Conservation (phyloP, 2,888 invertebrate genomes). For the Ditula angustiorana region DNA sequence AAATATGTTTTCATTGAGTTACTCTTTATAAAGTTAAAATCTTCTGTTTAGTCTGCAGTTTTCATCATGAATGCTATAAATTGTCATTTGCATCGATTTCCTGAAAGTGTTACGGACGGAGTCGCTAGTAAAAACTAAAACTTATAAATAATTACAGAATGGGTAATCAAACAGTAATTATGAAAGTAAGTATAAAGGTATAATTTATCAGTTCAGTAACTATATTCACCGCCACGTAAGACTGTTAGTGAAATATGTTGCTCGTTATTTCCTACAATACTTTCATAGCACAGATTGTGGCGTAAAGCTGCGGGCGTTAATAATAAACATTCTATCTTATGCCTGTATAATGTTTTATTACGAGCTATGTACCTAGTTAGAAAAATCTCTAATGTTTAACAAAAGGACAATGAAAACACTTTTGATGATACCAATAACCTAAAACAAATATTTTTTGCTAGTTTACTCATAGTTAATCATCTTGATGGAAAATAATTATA, state of each 20-base stretch:
- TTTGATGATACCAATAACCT: no score
- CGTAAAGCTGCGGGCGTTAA: no score
- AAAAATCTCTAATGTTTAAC: no score
- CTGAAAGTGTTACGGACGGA: neutral
- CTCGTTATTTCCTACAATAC: slow-evolving; percentile 29
- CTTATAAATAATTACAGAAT: neutral
- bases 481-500: neutral
- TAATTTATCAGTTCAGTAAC: slow-evolving; percentile 24
- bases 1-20: no score
- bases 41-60: neutral
- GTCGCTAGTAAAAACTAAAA: no score
- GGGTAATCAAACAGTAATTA: neutral
- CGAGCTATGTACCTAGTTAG: no score
- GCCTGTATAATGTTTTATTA: no score
- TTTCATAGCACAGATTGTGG: slow-evolving; percentile 24
- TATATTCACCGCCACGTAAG: slow-evolving; percentile 19
- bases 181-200: slow-evolving; percentile 13
- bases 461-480: no score
- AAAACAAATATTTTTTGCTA: no score
- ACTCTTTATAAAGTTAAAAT: neutral
- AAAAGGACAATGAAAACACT: no score
- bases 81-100: neutral
- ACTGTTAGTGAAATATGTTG: slow-evolving; percentile 13
- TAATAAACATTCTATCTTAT: no score
- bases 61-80: no score